Evolutionary conservation across 2,797 vertebrate genomes (phyloP).

Genomic region (Neosilurus mollespiculum): DNA sequence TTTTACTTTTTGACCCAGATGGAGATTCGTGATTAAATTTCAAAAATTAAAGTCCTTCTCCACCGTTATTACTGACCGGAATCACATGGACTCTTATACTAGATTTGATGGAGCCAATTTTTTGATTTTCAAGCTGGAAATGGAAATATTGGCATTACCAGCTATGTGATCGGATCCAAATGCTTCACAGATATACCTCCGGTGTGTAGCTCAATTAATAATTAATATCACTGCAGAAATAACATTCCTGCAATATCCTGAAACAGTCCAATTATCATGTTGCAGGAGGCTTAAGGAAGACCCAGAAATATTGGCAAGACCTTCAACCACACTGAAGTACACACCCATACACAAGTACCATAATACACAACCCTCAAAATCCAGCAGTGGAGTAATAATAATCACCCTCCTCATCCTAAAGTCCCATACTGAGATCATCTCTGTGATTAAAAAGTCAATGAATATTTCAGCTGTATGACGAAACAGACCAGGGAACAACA

Average conservation of each 20-base stretch:
- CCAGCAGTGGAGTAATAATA: not conserved
- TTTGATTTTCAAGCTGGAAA: too few species aligned
- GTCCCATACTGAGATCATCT: not conserved
- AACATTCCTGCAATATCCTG: not conserved
- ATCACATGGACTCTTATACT: too few species aligned
- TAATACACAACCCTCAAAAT: not conserved
- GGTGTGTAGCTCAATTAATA: too few species aligned
- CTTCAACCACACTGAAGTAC: not conserved
- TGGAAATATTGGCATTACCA: too few species aligned
- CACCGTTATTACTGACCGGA: too few species aligned
- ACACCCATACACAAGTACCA: not conserved
- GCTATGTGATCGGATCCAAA: too few species aligned
- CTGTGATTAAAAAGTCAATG: not conserved
- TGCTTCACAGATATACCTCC: too few species aligned
- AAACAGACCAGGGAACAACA: not conserved
- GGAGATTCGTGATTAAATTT: too few species aligned
- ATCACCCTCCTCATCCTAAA: not conserved
- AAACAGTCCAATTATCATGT: not conserved
- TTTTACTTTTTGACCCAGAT: too few species aligned
- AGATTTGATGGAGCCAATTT: too few species aligned
- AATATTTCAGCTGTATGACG: not conserved
- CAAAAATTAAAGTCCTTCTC: too few species aligned
- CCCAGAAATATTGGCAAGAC: too few species aligned
- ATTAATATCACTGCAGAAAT: not conserved
- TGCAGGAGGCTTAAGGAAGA: not conserved